A percentile compares a stretch with the other conserved stretches of the same genome.
Conservation (phyloP, 2,888 invertebrate genomes). For the Eristalis intricaria region DNA sequence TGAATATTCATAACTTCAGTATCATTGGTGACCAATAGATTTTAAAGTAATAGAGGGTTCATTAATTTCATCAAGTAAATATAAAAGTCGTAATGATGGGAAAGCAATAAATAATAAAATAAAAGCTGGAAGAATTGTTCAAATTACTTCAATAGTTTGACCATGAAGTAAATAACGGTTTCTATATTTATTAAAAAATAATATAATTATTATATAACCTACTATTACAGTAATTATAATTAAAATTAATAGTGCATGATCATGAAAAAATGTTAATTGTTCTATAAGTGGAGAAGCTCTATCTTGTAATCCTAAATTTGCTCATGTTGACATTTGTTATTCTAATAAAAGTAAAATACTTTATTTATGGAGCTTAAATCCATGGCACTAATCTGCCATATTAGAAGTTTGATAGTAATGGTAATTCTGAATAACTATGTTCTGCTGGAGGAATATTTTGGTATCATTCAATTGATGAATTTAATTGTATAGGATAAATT, state of each 20-base stretch:
- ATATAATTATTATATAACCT: too few species aligned
- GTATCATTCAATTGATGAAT: too few species aligned
- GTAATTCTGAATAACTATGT: too few species aligned
- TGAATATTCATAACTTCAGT: slow-evolving; percentile 86
- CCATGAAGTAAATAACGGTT: slow-evolving; percentile 84
- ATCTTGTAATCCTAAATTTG: slow-evolving; percentile 84
- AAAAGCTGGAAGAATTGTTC: too few species aligned
- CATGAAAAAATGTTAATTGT: slow-evolving; percentile 86
- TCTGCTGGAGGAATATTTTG: too few species aligned
- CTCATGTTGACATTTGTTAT: slow-evolving; percentile 84
- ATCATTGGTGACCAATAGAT: slow-evolving; percentile 86
- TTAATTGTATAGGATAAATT: slow-evolving; percentile 82
- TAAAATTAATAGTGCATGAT: too few species aligned
- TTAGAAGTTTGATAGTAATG: too few species aligned
- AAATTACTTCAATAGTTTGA: slow-evolving; percentile 85
- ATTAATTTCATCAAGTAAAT: slow-evolving; percentile 85
- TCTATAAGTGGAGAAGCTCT: slow-evolving; percentile 85
- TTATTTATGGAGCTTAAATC: too few species aligned
- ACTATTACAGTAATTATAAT: too few species aligned
- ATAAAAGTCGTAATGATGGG: slow-evolving; percentile 84
- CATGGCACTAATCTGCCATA: too few species aligned
- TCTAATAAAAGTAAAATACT: slow-evolving; percentile 86
- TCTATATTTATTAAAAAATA: slow-evolving; percentile 84
- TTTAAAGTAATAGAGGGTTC: slow-evolving; percentile 84
- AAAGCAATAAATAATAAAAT: slow-evolving; percentile 85